These are phyloP conservation scores for Montipora capricornis DNA, from an alignment of 64 coral and sea anemone genomes.

Conservation along the genomic window DNA sequence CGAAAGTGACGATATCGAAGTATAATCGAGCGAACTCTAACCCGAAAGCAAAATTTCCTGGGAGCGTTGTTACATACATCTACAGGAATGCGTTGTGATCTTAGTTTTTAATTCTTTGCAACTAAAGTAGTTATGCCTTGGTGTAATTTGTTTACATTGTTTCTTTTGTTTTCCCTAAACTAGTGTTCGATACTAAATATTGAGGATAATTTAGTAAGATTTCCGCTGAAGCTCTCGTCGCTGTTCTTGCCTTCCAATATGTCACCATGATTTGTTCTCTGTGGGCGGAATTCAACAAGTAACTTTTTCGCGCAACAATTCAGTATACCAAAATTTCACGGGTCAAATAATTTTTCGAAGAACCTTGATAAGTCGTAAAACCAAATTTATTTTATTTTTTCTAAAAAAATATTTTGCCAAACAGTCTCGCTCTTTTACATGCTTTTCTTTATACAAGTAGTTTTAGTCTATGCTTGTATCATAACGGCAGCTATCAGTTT, in stretches of 20 bases:
- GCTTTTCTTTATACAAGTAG: too few species aligned
- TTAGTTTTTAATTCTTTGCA: neutral
- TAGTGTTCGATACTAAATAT: neutral
- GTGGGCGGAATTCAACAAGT: neutral
- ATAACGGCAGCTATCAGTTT: too few species aligned
- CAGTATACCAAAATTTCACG: neutral
- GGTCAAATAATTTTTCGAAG: neutral
- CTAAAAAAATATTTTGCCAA: too few species aligned
- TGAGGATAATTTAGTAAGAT: neutral
- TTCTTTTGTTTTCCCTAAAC: neutral
- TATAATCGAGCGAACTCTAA: neutral
- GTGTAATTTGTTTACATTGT: neutral
- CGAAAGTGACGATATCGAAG: neutral
- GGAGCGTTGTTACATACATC: neutral
- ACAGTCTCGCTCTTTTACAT: too few species aligned
- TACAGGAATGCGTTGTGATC: neutral
- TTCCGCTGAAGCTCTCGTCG: neutral
- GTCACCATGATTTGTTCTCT: neutral
- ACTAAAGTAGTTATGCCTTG: neutral
- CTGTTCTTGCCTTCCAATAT: neutral
- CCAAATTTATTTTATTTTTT: too few species aligned
- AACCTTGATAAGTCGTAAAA: neutral
- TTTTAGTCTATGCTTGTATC: too few species aligned
- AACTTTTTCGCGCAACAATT: neutral
- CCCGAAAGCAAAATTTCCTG: conserved; percentile 24